Evolutionary conservation across 2,888 invertebrate species (phyloP).

Genomic region (Molorchus minor): DNA sequence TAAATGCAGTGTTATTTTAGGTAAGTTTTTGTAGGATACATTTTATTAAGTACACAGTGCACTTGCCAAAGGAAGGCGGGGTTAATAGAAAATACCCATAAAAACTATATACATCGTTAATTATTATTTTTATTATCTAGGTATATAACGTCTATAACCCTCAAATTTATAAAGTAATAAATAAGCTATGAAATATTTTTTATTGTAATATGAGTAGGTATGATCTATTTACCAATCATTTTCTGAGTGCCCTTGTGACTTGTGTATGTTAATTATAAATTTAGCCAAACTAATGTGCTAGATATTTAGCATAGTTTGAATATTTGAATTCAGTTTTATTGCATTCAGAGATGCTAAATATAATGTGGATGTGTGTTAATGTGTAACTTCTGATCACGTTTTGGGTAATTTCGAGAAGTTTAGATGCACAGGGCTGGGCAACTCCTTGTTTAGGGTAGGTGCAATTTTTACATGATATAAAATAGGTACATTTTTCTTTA

Average conservation of each 20-base stretch:
- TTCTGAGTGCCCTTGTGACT: too few species aligned
- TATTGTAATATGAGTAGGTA: too few species aligned
- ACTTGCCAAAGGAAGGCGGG: conserved; percentile 17
- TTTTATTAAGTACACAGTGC: conserved; percentile 25
- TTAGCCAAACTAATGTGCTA: conserved; percentile 28
- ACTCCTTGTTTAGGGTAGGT: too few species aligned
- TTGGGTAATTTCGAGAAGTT: too few species aligned
- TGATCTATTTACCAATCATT: too few species aligned
- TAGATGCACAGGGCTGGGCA: too few species aligned
- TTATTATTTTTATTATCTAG: too few species aligned
- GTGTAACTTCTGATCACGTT: background rate
- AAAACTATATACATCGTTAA: conserved; percentile 12
- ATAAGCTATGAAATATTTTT: too few species aligned
- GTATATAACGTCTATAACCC: too few species aligned
- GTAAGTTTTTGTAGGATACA: conserved; percentile 16
- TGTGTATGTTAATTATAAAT: conserved; percentile 29
- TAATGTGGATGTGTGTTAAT: conserved; percentile 13
- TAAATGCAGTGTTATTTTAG: conserved; percentile 17
- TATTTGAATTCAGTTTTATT: conserved; percentile 21
- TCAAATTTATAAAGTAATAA: too few species aligned
- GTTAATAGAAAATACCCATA: conserved; percentile 26
- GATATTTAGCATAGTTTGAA: conserved; percentile 33
- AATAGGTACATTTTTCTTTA: too few species aligned
- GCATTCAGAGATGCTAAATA: conserved; percentile 18
- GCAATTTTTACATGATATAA: too few species aligned